Conservation (phyloP, 2,888 invertebrate species). For the Aporophyla lueneburgensis region DNA sequence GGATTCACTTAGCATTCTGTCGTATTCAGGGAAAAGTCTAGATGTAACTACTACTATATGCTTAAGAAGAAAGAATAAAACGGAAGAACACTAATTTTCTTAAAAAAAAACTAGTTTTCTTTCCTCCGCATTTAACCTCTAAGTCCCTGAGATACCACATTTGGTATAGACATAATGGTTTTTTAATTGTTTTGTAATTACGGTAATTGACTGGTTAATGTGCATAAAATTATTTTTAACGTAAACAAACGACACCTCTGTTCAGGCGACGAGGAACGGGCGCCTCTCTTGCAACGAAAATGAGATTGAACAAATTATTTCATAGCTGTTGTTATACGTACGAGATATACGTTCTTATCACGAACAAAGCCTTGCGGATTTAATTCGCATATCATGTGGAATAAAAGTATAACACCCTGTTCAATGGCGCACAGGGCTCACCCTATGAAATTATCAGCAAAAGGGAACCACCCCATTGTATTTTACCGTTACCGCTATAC, state of each 20-base stretch:
- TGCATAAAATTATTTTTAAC: no score
- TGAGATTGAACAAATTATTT: conserved; percentile 53
- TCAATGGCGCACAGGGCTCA: conserved; percentile 29
- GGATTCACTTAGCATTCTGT: no score
- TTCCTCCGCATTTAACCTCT: conserved; percentile 6
- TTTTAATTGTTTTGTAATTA: no score
- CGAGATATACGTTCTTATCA: conserved; percentile 32
- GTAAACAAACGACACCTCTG: conserved; percentile 57
- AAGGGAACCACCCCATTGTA: conserved; percentile 38
- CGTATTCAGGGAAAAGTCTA: no score
- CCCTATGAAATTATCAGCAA: conserved; percentile 42
- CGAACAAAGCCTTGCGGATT: conserved; percentile 36
- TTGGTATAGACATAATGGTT: no score
- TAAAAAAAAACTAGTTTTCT: background rate
- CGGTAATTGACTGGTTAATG: no score
- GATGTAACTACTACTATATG: no score
- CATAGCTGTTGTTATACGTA: conserved; percentile 44
- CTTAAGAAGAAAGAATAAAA: conserved; percentile 2
- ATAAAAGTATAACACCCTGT: conserved; percentile 18
- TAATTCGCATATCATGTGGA: conserved; percentile 38
- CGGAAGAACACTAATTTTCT: background rate
- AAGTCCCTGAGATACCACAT: no score
- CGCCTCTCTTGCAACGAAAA: conserved; percentile 43
- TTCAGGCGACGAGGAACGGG: conserved; percentile 26
- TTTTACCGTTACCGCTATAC: conserved; percentile 36